A percentile compares a stretch with the other conserved stretches of the same genome.
Evolutionary conservation across 2,797 vertebrate genomes (phyloP).

Genomic region (Menidia menidia): DNA sequence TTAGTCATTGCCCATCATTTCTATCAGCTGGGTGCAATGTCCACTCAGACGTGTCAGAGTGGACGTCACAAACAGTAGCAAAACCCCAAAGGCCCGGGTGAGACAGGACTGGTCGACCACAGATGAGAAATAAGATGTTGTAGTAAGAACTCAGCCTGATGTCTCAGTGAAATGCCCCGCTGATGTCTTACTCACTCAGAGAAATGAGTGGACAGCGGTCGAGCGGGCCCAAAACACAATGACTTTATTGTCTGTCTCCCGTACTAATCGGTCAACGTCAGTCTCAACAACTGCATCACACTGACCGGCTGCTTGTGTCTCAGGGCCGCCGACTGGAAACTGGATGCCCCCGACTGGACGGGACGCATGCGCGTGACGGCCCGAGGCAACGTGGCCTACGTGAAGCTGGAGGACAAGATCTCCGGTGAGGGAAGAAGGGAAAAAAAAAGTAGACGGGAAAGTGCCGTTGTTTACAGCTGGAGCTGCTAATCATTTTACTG

Average conservation of each 20-base stretch:
- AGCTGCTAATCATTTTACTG: conserved; percentile 64
- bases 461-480: conserved; percentile 54
- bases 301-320: conserved; percentile 23
- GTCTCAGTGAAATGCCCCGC: conserved; percentile 26
- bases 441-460: conserved; percentile 42
- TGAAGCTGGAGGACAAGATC: conserved; percentile 95
- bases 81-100: conserved; percentile 37
- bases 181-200: conserved; percentile 23
- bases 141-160: conserved; percentile 61
- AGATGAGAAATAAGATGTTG: conserved; percentile 56
- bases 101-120: conserved; percentile 50
- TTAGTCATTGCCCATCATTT: conserved; percentile 26
- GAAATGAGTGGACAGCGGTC: conserved; percentile 19
- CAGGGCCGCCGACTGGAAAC: conserved; percentile 97
- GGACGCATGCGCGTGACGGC: conserved; percentile 94
- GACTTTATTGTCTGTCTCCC: conserved; percentile 15
- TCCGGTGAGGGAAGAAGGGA: conserved; percentile 83
- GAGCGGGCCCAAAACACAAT: conserved; percentile 20
- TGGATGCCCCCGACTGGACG: conserved; percentile 95
- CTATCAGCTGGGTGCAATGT: too few species aligned
- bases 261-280: conserved; percentile 9
- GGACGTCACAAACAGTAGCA: conserved; percentile 53
- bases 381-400: conserved; percentile 91
- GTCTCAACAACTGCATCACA: conserved; percentile 23
- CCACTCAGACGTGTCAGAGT: conserved; percentile 36